phyloP scores from a whole-genome alignment of 2,797 vertebrate species.

The Myotis myotis region DNA sequence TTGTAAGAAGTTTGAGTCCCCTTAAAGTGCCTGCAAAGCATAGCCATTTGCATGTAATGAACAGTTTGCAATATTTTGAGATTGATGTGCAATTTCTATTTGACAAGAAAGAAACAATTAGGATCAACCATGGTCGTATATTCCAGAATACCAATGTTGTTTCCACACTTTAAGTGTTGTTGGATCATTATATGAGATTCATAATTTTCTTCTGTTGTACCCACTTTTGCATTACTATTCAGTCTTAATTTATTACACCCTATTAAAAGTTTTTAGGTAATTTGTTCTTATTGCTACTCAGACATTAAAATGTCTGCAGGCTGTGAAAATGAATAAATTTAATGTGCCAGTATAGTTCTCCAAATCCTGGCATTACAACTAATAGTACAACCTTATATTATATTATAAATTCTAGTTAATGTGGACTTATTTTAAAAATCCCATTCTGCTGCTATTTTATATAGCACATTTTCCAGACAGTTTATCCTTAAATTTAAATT shows the following conservation, averaged over 20 bases:
- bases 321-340: conserved; percentile 76
- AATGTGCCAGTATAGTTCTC: conserved; percentile 62
- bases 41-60: conserved; percentile 62
- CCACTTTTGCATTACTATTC: conserved; percentile 64
- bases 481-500: conserved; percentile 51
- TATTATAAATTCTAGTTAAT: conserved; percentile 72
- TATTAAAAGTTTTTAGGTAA: conserved; percentile 79
- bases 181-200: conserved; percentile 66
- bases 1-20: neutral
- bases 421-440: conserved; percentile 69
- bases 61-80: conserved; percentile 41
- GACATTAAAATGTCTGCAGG: conserved; percentile 76
- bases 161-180: conserved; percentile 61
- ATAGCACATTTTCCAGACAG: conserved; percentile 56
- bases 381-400: conserved; percentile 55
- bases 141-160: conserved; percentile 60
- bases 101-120: conserved; percentile 72
- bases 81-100: conserved; percentile 67
- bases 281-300: conserved; percentile 73
- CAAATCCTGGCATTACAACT: conserved; percentile 69
- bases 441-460: conserved; percentile 63
- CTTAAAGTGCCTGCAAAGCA: conserved; percentile 1
- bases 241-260: conserved; percentile 74
- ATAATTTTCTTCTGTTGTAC: conserved; percentile 69
- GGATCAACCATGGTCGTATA: conserved; percentile 36